Conservation (phyloP, 2,113 vertebrate species). For the Pithys albifrons region DNA sequence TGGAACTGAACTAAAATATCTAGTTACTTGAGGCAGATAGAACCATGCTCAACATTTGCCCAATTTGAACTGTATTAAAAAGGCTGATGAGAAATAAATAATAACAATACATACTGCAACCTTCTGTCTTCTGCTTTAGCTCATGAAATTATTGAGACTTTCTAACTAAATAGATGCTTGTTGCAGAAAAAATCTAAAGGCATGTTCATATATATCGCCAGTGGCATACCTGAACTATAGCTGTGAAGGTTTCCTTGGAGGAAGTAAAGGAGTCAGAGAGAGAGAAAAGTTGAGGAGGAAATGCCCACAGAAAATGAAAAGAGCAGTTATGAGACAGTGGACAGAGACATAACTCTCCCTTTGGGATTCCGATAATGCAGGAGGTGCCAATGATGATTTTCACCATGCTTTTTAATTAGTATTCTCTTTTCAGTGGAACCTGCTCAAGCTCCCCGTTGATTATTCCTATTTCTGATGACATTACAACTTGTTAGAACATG, state of each 20-base stretch:
- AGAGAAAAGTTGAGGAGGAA: neutral
- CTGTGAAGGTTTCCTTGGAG: neutral
- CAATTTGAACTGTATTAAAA: neutral
- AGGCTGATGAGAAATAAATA: neutral
- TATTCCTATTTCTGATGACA: neutral
- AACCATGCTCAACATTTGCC: neutral
- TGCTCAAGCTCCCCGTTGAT: neutral
- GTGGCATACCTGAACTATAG: neutral
- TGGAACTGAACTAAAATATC: neutral
- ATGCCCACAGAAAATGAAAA: neutral
- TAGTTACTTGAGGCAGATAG: neutral
- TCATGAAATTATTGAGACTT: neutral
- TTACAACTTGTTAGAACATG: neutral
- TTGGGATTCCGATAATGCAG: neutral
- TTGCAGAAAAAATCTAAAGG: neutral
- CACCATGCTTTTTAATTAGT: neutral
- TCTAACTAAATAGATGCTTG: neutral
- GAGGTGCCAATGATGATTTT: neutral
- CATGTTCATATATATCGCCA: neutral
- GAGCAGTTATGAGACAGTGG: neutral
- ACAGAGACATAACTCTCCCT: fast-evolving
- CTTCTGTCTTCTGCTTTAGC: neutral
- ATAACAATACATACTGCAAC: neutral
- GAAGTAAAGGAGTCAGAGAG: neutral
- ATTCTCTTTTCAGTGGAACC: neutral